Base-by-base conservation (phyloP, 2,888 invertebrate genomes). In the Zaprionus bogoriensis region DNA sequence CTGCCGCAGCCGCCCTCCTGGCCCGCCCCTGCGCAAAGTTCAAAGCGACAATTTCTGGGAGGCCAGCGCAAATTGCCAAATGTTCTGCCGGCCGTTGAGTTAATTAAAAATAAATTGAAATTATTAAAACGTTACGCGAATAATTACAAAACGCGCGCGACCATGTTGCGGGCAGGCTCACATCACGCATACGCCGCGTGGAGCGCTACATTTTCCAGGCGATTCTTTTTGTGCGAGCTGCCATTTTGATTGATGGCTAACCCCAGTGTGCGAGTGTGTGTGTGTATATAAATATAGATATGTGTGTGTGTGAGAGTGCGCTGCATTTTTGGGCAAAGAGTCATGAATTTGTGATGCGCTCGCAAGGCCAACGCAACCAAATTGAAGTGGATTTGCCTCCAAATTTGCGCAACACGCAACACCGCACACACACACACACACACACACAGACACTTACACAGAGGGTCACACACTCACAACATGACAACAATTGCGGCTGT, bases 61-160 rank as follows among this genome's bases (percentile, higher is more conserved):
- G 25, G 50, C 30, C 7, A n/a, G 47, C 42, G 48, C 44, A 58
- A 55, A 65, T 65, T 68, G 74, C 53, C 50, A 53, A 53, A 50
- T 67, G 32, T 14, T 27, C 3, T 2, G 14, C 4, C 2, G 25
- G 14, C 32, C n/a, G 55, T 46, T 41, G n/a, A 48, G 75, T 84
- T 84, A 81, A 80, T 80, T 84, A 84, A 84, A 84, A 75, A 78
- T 70, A 61, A 77, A 84, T 77, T 75, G 62, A 66, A 78, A 64
- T 81, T 81, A 81, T 75, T 78, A 75, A 75, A 84, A 81, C 62
- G 66, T 74, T 47, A 50, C 44, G 60, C 41, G 38, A 28, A 74
- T 79, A 72, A 83, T 79, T 83, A 69, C 55, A 57, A 62, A 38
- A 41, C 51, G 62, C 4, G 19, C 36, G 23, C 30, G 46, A 28